Evolutionary conservation across 2,888 invertebrate genomes (phyloP).

Genomic region (Oscheius sp.): DNA sequence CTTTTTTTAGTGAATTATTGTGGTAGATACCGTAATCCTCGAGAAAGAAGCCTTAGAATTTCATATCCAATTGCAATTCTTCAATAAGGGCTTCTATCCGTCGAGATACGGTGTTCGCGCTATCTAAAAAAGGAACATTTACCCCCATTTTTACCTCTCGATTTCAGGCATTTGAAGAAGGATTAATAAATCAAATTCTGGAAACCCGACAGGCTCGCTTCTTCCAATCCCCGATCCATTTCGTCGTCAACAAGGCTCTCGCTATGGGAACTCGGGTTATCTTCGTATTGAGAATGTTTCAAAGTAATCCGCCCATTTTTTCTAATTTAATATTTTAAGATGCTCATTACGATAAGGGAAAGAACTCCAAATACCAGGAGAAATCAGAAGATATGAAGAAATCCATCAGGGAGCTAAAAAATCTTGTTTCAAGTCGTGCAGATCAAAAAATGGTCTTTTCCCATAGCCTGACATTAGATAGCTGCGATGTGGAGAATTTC

Average conservation of each 20-base stretch:
- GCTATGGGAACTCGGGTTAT: conserved; percentile 16
- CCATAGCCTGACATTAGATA: conserved; percentile 48
- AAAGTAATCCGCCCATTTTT: conserved; percentile 12
- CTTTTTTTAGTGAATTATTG: background rate
- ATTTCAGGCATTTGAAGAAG: conserved; percentile 59
- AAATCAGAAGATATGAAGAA: conserved; percentile 38
- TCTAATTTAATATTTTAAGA: conserved; percentile 5
- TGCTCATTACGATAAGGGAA: conserved; percentile 29
- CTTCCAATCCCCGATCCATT: conserved; percentile 55
- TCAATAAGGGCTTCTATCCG: too few relatives aligned
- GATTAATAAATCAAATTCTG: conserved; percentile 59
- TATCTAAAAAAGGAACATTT: too few relatives aligned
- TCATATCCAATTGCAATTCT: background rate
- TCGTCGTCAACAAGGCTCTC: conserved; percentile 44
- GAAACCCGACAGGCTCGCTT: conserved; percentile 61
- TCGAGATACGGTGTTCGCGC: too few relatives aligned
- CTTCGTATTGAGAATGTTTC: conserved; percentile 37
- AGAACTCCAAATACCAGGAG: conserved; percentile 40
- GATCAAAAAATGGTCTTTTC: conserved; percentile 39
- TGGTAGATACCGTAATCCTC: background rate
- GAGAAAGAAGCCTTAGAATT: background rate
- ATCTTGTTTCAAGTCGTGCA: conserved; percentile 13
- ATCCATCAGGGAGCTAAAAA: conserved; percentile 47
- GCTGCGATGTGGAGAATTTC: conserved; percentile 49
- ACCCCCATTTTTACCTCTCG: background rate